Evolutionary conservation across 2,888 invertebrate genomes (phyloP).

Genomic region (Clistopyga incitator): DNA sequence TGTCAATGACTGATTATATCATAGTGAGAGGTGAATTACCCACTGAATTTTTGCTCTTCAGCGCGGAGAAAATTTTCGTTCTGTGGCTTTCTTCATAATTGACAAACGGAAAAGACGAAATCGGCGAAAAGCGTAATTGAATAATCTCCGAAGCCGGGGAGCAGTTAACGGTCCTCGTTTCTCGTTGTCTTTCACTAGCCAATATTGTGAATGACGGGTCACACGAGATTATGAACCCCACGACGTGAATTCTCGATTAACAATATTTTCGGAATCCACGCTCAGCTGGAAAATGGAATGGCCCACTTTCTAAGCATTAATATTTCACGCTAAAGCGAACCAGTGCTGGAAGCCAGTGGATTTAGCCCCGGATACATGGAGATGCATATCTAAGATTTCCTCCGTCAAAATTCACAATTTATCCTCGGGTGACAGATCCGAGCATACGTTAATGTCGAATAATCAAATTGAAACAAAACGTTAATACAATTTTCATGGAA

Average conservation of each 20-base stretch:
- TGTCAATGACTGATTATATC: neutral
- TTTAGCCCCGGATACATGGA: neutral
- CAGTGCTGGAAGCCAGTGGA: conserved; percentile 27
- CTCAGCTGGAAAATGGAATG: conserved; percentile 24
- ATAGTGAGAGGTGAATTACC: neutral
- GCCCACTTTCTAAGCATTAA: conserved; percentile 58
- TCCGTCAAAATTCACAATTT: neutral
- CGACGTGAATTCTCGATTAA: conserved; percentile 43
- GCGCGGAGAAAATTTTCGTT: neutral
- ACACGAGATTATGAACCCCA: conserved; percentile 35
- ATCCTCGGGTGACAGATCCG: neutral
- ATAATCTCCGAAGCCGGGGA: conserved; percentile 8
- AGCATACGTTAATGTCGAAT: neutral
- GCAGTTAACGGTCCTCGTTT: neutral
- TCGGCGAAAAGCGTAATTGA: conserved; percentile 33
- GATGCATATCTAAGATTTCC: conserved; percentile 17
- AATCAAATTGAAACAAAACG: conserved; percentile 33
- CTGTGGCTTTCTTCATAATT: conserved; percentile 33
- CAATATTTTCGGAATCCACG: conserved; percentile 38
- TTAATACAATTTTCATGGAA: conserved; percentile 39
- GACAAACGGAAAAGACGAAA: conserved; percentile 46
- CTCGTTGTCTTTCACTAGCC: neutral
- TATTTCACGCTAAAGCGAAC: conserved; percentile 35
- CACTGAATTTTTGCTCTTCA: neutral
- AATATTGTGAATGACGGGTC: conserved; percentile 46